phyloP scores from a whole-genome alignment of 2,113 vertebrate genomes.

The Pachyramphus minor region DNA sequence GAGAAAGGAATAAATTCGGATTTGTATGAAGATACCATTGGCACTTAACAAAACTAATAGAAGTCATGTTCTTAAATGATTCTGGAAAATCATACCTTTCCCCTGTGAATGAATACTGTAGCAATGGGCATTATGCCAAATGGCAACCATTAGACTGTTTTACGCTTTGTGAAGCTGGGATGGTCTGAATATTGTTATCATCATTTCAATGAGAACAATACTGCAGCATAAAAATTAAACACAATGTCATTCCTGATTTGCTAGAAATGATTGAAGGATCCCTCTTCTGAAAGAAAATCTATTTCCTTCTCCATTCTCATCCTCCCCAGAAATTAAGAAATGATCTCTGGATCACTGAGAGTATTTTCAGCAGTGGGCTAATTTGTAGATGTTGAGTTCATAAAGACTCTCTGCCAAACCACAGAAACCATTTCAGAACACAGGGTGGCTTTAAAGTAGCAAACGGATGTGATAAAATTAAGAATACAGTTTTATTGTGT shows the following conservation, averaged over 20 bases:
- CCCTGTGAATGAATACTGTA: not conserved
- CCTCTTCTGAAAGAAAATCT: not conserved
- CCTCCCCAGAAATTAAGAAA: not conserved
- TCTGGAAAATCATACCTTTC: not conserved
- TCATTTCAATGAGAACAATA: not conserved
- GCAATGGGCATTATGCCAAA: not conserved
- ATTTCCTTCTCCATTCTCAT: not conserved
- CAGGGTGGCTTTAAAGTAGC: not conserved
- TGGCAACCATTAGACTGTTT: not conserved
- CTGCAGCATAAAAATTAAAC: not conserved
- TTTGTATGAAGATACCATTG: not conserved
- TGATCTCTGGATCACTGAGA: not conserved
- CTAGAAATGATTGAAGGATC: not conserved
- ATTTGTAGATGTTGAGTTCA: not conserved
- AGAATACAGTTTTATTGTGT: not conserved
- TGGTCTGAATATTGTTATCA: not conserved
- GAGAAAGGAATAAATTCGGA: not conserved
- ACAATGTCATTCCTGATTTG: not conserved
- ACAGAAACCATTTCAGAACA: not conserved
- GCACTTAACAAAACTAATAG: not conserved
- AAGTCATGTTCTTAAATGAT: not conserved
- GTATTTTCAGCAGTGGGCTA: not conserved
- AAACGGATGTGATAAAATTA: not conserved
- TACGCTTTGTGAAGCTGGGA: not conserved
- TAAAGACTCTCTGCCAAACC: not conserved